These are phyloP conservation scores for Entomyzon cyanotis DNA, from an alignment of 2,113 vertebrate species.

Conservation along the genomic window DNA sequence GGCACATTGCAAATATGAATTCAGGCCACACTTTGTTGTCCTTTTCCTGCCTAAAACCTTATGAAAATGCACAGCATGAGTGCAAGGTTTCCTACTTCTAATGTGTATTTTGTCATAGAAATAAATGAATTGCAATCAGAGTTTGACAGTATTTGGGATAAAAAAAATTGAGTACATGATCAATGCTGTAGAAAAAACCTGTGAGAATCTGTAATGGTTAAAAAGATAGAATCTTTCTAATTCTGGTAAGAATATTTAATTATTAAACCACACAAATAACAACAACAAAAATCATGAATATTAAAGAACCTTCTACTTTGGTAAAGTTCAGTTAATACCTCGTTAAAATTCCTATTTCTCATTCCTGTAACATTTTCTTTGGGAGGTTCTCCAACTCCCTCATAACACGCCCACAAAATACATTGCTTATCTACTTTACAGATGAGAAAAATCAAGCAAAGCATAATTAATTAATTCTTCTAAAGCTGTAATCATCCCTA, in stretches of 20 bases:
- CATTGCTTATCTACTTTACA: background rate
- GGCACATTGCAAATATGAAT: background rate
- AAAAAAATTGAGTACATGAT: background rate
- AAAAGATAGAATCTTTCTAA: background rate
- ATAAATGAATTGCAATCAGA: background rate
- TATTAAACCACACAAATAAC: background rate
- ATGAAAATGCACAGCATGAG: background rate
- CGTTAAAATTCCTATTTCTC: background rate
- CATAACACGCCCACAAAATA: background rate
- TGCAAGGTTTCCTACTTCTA: background rate
- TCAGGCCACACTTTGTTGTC: background rate
- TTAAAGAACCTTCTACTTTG: background rate
- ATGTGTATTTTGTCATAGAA: background rate
- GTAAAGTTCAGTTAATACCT: background rate
- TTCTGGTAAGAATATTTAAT: background rate
- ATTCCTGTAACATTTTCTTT: background rate
- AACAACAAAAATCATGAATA: background rate
- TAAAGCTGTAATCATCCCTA: constrained; percentile 28
- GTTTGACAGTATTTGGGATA: background rate
- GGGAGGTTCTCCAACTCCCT: background rate
- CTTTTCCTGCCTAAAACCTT: background rate
- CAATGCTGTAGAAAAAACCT: background rate
- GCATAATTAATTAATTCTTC: constrained; percentile 8
- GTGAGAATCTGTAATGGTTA: background rate
- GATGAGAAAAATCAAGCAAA: constrained; percentile 23